phyloP scores from a whole-genome alignment of 2,888 invertebrate species.

The Creontiades dilutus region DNA sequence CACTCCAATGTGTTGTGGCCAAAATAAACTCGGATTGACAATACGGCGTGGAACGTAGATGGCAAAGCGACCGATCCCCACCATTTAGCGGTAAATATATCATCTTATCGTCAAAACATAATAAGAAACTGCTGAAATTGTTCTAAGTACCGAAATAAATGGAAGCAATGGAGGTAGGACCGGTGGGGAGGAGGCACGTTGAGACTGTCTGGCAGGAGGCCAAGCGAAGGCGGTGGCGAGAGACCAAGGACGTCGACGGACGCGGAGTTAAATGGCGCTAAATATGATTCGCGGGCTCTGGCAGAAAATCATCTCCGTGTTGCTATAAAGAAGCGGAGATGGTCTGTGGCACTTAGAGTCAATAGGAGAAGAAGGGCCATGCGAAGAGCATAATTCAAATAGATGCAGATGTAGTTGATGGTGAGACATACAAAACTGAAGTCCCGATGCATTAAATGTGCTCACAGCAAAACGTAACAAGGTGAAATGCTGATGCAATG shows the following conservation, averaged over 20 bases:
- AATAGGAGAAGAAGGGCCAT: no score
- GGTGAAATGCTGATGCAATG: no score
- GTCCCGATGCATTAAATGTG: no score
- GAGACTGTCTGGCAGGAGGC: neutral
- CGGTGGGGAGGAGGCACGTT: neutral
- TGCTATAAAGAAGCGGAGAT: no score
- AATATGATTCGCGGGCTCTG: neutral
- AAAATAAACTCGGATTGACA: slow-evolving; percentile 12
- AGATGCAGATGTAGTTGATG: no score
- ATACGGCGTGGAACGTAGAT: neutral
- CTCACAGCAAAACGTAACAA: no score
- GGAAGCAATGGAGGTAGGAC: neutral
- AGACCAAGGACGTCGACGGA: slow-evolving; percentile 19
- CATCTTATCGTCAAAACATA: neutral
- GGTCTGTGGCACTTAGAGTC: no score
- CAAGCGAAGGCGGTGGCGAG: slow-evolving; percentile 34
- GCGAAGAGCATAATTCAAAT: no score
- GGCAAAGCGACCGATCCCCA: neutral
- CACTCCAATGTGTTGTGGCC: neutral
- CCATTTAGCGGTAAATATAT: neutral
- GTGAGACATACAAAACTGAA: no score
- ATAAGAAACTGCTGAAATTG: neutral
- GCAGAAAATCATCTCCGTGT: neutral
- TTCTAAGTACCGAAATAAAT: neutral
- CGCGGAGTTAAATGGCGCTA: slow-evolving; percentile 16